Evolutionary conservation across 23 tunicate species (phyloP), one percentile per base, ranked within the genome.

Genomic region (Trididemnum miniatum): DNA sequence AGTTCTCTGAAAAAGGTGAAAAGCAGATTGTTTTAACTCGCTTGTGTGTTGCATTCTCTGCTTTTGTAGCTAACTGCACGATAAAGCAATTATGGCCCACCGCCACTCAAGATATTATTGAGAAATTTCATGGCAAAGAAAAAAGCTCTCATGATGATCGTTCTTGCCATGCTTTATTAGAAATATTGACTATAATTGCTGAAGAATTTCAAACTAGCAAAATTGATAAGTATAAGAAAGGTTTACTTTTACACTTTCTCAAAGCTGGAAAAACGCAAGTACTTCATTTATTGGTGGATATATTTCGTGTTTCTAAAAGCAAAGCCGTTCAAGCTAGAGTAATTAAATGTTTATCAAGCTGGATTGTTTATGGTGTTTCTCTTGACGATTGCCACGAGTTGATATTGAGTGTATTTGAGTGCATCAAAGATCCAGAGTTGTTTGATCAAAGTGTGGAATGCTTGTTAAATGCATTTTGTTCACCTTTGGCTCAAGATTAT

Each of bases 361-460:
- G 99, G 99, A 80, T 95, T 12, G 23, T 66, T 12, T 66, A 90
- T 4, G 99, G 96, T 2, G 52, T 85, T 23, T 90, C 94, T 1
- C 29, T 92, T 0, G 37, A 75, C 66, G 90, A 91, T 38, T 79
- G 88, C 31, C 51, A 59, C 25, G 81, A 87, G 12, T 51, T 91
- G n/a, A 35, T 96, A 1, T 20, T 66, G 1, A 36, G 52, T 31
- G 57, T 87, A n/a, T 71, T 96, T 59, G 77, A 69, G 15, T 85
- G 83, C 59, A 50, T 89, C 0, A 62, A 88, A 15, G 40, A 90
- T 32, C 87, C 90, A 1, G 97, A 76, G 0, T 59, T 96, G 20
- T 96, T 96, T 87, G 99, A 96, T 15, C 35, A 65, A 22, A 34
- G 83, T 34, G 92, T 93, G 0, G 98, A 93, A 31, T 93, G 98